Base-by-base conservation (phyloP, 2,797 vertebrate species). In the Squalus acanthias region DNA sequence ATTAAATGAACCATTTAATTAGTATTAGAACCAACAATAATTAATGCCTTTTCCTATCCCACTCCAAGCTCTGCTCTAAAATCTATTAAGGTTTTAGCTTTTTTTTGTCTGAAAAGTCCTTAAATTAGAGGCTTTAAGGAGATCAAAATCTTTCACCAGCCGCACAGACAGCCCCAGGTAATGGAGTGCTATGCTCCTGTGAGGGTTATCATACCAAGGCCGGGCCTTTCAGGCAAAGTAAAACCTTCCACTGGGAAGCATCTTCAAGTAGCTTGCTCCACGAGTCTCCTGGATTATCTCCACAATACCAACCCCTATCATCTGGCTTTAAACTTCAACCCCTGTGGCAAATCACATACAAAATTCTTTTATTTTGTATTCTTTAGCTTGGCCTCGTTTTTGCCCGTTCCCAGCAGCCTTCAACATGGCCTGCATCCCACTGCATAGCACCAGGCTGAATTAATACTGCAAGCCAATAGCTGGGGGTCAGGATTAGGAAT, bases 401-500 rank as follows among this genome's bases (percentile, higher is more conserved):
- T 96, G 97, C 97, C 96, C 96, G 1, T 97, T 97, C 97, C 97
- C 67, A 97, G 97, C 97, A 97, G 98, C 97, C 97, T 96, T 96
- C 96, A 98, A 98, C 98, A 97, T 97, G 98, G 98, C 98, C 98
- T 98, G 98, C 98, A 98, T 97, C 97, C 97, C 97, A 96, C 98
- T 98, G 98, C 98, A 97, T 98, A 99, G 98, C 99, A 98, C 98
- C 98, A 98, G 98, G 98, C 98, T 99, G 99, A 99, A 99, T 99
- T 99, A 99, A 74, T 74, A 98, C 98, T 98, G 97, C 98, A 97
- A 99, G 98, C 98, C 98, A 98, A 99, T 99, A 98, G 99, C 99
- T 99, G 98, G 97, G 98, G 99, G 99, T 99, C 98, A 99, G 99
- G 99, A 99, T 99, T 99, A 99, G 98, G 98, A 98, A 98, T 98